These are phyloP conservation scores for Cynopterus sphinx DNA, from an alignment of 2,797 vertebrate genomes.

Conservation along the genomic window DNA sequence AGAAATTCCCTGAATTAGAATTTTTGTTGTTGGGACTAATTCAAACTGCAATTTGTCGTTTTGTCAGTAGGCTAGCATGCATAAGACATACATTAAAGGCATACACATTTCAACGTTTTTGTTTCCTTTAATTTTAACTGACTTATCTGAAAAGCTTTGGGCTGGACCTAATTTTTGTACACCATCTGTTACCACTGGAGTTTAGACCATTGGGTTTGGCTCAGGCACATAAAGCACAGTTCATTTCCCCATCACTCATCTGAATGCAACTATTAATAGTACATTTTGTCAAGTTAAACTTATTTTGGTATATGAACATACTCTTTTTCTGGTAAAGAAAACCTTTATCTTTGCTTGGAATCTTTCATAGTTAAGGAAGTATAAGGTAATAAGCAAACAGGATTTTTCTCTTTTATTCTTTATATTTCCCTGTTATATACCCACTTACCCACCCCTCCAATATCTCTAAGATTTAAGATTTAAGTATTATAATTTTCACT, in stretches of 20 bases:
- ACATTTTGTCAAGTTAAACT: slow-evolving; percentile 48
- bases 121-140: slow-evolving; percentile 74
- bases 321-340: slow-evolving; percentile 1
- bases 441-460: not conserved
- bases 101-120: slow-evolving; percentile 66
- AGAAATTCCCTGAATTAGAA: slow-evolving; percentile 61
- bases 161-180: slow-evolving; percentile 57
- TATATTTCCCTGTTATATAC: not conserved
- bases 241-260: slow-evolving; percentile 43
- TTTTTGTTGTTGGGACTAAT: slow-evolving; percentile 46
- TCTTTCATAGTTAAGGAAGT: not conserved
- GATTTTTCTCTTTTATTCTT: not conserved
- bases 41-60: slow-evolving; percentile 59
- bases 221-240: not conserved
- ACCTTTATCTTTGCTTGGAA: not conserved
- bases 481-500: not conserved
- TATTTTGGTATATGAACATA: slow-evolving; percentile 34
- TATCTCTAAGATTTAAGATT: not conserved
- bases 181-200: slow-evolving; percentile 56
- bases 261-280: slow-evolving; percentile 16
- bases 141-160: slow-evolving; percentile 65
- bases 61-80: slow-evolving; percentile 18
- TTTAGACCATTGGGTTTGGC: slow-evolving; percentile 32
- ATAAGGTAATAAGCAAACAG: not conserved
- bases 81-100: slow-evolving; percentile 49